A percentile compares a stretch with the other conserved stretches of the same genome.
phyloP scores from a whole-genome alignment of 2,113 vertebrate species.

The Romanogobio albipinnatus region DNA sequence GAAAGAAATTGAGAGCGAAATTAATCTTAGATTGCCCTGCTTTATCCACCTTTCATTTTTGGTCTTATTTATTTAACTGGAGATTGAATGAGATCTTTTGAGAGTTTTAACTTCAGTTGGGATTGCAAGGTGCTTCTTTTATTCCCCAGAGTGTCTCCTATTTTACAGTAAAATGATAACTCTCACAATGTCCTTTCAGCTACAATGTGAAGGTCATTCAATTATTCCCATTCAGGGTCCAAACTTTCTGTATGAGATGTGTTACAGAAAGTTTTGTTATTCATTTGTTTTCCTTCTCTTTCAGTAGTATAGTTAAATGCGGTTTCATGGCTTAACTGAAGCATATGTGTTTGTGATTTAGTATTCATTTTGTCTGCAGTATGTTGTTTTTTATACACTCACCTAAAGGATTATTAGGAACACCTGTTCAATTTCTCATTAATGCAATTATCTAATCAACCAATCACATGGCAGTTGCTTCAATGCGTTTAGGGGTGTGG shows the following conservation, averaged over 20 bases:
- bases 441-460: too few species aligned
- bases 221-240: not conserved
- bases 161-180: conserved; percentile 35
- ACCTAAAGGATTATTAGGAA: too few species aligned
- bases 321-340: not conserved
- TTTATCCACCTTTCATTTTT: conserved; percentile 20
- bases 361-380: not conserved
- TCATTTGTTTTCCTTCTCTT: not conserved
- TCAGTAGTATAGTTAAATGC: not conserved
- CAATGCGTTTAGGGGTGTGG: too few species aligned
- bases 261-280: not conserved
- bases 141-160: not conserved
- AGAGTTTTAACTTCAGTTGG: conserved; percentile 18
- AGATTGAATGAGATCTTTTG: conserved; percentile 22
- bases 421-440: too few species aligned
- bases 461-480: too few species aligned
- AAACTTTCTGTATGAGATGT: not conserved
- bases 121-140: conserved; percentile 45
- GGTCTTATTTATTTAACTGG: conserved; percentile 27
- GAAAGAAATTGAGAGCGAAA: conserved; percentile 6
- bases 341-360: not conserved
- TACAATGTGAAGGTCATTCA: conserved; percentile 19
- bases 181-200: conserved; percentile 4
- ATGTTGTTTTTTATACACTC: not conserved
- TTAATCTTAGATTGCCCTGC: conserved; percentile 23